Percentiles rank a stretch among this genome's conserved stretches.
Conservation (phyloP, 2,113 vertebrate species). For the Podocnemis expansa region DNA sequence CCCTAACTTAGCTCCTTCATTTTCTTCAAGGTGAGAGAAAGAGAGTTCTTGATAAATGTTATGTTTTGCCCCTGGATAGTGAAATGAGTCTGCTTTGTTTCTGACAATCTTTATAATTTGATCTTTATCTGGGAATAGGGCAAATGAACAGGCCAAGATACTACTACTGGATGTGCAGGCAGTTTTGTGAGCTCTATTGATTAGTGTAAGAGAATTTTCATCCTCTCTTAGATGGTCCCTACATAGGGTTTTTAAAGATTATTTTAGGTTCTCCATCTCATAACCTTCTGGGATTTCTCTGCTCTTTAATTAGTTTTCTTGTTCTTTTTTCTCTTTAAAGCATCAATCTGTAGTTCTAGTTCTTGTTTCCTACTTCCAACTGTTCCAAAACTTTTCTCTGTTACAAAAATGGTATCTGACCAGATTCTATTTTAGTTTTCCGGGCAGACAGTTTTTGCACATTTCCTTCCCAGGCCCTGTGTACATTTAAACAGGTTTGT, state of each 20-base stretch:
- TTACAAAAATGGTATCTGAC: conserved; percentile 3
- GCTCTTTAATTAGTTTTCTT: conserved; percentile 14
- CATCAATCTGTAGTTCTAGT: neutral
- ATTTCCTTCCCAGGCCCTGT: conserved; percentile 12
- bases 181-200: neutral
- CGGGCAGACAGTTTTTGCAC: neutral
- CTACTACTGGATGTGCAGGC: too few species aligned
- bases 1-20: neutral
- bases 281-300: neutral
- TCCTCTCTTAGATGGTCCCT: neutral
- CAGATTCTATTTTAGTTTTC: neutral
- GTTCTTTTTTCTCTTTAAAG: neutral
- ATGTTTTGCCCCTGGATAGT: neutral
- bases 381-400: conserved; percentile 5
- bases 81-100: neutral
- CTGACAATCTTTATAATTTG: neutral
- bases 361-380: neutral
- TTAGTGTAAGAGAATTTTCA: neutral
- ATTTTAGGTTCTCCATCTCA: neutral
- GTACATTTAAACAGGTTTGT: neutral
- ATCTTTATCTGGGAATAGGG: too few species aligned
- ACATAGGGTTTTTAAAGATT: neutral
- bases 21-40: neutral
- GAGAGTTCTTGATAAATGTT: neutral
- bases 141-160: too few species aligned